Percentiles rank a stretch among this genome's conserved stretches.
These are phyloP conservation scores for Spodoptera exigua DNA, from an alignment of 2,888 invertebrate genomes.

Conservation along the genomic window DNA sequence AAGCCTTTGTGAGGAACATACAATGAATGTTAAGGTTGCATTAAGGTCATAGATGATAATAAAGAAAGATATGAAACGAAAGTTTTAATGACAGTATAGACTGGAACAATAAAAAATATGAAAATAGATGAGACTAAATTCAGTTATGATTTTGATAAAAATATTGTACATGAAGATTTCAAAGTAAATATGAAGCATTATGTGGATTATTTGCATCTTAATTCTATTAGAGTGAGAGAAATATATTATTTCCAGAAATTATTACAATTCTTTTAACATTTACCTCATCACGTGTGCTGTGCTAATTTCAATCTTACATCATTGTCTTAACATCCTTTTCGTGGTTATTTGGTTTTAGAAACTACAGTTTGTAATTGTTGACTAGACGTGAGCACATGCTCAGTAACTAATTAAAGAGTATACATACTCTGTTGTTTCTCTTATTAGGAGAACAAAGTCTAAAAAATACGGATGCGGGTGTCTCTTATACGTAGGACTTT, in stretches of 20 bases:
- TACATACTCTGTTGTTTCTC: constrained; percentile 34
- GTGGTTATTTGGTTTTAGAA: constrained; percentile 50
- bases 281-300: neutral
- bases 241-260: too few relatives aligned
- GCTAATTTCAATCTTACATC: constrained; percentile 28
- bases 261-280: neutral
- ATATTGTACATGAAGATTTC: too few relatives aligned
- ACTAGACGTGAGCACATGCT: constrained; percentile 51
- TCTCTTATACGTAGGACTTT: constrained; percentile 3
- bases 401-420: constrained; percentile 51
- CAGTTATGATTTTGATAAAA: neutral
- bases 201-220: too few relatives aligned
- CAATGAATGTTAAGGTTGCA: constrained; percentile 1
- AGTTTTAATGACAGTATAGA: constrained; percentile 1
- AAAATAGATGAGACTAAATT: neutral
- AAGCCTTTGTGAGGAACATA: constrained; percentile 40
- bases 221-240: too few relatives aligned
- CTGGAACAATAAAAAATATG: neutral
- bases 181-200: too few relatives aligned
- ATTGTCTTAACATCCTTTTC: constrained; percentile 50
- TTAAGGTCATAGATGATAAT: constrained; percentile 25
- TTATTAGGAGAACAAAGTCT: constrained; percentile 37
- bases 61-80: constrained; percentile 6
- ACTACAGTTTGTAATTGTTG: constrained; percentile 45
- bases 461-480: constrained; percentile 32